Evolutionary conservation across 2,113 vertebrate species (phyloP).

Genomic region (Verasper variegatus): DNA sequence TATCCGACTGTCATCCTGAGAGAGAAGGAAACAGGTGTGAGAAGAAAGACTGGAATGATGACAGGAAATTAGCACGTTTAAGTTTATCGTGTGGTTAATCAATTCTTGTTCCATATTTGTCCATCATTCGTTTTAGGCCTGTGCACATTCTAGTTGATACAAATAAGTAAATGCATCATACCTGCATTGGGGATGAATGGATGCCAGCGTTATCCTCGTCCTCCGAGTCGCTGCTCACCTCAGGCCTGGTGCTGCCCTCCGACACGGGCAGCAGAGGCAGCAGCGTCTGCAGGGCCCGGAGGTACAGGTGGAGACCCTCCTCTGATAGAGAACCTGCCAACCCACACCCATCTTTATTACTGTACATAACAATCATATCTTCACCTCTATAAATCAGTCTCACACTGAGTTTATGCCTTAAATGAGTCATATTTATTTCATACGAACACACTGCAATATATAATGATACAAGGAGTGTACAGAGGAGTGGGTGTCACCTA

Average conservation of each 20-base stretch:
- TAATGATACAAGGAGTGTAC: not conserved
- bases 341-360: conserved; percentile 30
- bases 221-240: conserved; percentile 92
- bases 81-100: no score
- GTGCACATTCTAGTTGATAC: no score
- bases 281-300: conserved; percentile 90
- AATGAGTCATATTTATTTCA: not conserved
- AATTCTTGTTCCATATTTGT: no score
- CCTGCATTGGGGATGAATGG: conserved; percentile 80
- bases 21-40: conserved; percentile 4
- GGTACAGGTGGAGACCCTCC: conserved; percentile 91
- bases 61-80: not conserved
- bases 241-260: conserved; percentile 80
- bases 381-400: conserved; percentile 20
- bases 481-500: conserved; percentile 67
- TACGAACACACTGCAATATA: not conserved
- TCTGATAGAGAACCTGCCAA: conserved; percentile 90
- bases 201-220: conserved; percentile 88
- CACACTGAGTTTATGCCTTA: not conserved
- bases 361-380: not conserved
- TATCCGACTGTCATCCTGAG: conserved; percentile 88
- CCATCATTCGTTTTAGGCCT: no score
- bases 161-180: conserved; percentile 55
- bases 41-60: not conserved
- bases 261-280: conserved; percentile 91